Percentiles rank a stretch among this genome's conserved stretches.
These are phyloP conservation scores for Crypturellus tataupa DNA, from an alignment of 2,797 vertebrate genomes.

Conservation along the genomic window DNA sequence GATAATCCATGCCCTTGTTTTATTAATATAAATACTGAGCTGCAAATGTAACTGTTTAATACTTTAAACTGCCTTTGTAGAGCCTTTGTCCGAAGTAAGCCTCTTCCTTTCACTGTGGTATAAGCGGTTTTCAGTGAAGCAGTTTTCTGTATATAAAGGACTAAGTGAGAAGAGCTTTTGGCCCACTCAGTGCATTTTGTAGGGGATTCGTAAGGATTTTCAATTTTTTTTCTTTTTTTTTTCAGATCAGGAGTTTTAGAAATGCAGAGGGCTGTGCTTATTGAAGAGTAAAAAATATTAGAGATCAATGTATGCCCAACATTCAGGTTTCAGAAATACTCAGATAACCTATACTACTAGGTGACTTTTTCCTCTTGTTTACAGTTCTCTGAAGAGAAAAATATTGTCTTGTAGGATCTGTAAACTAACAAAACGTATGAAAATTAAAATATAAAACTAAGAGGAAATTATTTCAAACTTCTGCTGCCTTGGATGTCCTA, in stretches of 20 bases:
- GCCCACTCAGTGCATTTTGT: not conserved
- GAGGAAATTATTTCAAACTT: not conserved
- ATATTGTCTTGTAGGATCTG: not conserved
- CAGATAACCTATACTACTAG: not conserved
- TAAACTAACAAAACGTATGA: not conserved
- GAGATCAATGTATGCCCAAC: not conserved
- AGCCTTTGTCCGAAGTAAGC: not conserved
- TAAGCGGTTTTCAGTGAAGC: not conserved
- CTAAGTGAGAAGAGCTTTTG: not conserved
- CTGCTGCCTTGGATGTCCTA: not conserved
- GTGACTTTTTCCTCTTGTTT: not conserved
- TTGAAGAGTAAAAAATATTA: not conserved
- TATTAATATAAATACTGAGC: conserved; percentile 56
- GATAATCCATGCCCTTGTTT: conserved; percentile 75
- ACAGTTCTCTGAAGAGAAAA: not conserved
- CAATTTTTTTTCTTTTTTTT: not conserved
- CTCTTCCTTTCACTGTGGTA: not conserved
- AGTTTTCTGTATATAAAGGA: not conserved
- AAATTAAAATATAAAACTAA: not conserved
- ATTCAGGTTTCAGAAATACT: not conserved
- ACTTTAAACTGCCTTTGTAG: conserved; percentile 41
- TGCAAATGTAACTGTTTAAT: conserved; percentile 68
- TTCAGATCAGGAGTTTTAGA: not conserved
- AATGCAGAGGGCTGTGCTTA: not conserved
- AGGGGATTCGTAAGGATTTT: conserved; percentile 25